Evolutionary conservation across 2,797 vertebrate genomes (phyloP), one percentile per base, ranked within the genome.

Genomic region (Protosalanx chinensis): DNA sequence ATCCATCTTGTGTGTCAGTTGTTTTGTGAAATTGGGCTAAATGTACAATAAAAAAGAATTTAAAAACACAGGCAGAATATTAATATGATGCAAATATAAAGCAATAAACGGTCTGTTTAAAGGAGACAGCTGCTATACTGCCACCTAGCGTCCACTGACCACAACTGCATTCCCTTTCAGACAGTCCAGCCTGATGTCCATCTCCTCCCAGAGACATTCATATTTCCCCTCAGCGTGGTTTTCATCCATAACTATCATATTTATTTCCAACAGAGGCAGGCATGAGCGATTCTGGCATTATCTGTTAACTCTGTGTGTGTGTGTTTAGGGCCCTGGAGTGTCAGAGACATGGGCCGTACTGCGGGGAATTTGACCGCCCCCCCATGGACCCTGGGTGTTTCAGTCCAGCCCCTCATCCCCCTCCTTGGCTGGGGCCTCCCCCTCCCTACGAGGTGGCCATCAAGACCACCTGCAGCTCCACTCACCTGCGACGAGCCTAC

Each of bases 371-470:
- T 3, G 93, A 93, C 79, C 93, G 93, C 69, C 93, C 93, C 7
- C 93, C 93, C 15, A 90, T 93, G 92, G 92, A 93, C 62, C 81
- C 82, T 0, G 81, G 88, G 0, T 89, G 89, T 61, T 91, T 91
- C 71, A 93, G 90, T 70, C 92, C 78, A 27, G 77, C 85, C 0
- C 82, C 82, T 35, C 91, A 37, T 6, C 88, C 86, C 57, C 89
- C 84, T 27, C 84, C 78, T 7, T 95, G 94, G 91, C 80, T 90
- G 82, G 91, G 78, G 12, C 89, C 85, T 0, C 91, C 92, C 0
- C 93, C 95, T 3, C 87, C 90, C 0, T 94, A 94, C 20, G 93
- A 82, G 76, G 93, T 93, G 41, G 91, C 94, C 85, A 94, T 95
- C 81, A 94, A 94, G 83, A 93, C 92, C 75, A 88, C 90, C 0